Base-by-base conservation (phyloP, 2,113 vertebrate genomes). In the Oncorhynchus mykiss region DNA sequence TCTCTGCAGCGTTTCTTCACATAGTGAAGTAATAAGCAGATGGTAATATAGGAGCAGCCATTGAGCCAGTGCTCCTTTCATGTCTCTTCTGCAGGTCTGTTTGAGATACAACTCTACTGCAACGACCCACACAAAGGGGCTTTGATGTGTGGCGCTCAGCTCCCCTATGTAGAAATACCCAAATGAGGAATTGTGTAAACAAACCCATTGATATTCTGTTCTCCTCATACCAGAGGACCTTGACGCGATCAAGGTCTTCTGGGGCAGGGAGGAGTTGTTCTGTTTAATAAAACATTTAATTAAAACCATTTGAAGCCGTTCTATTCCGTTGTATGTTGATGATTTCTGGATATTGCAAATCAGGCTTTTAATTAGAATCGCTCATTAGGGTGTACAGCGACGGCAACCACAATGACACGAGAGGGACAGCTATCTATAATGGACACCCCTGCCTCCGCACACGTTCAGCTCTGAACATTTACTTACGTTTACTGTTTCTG, bases 281-380 rank as follows among this genome's bases (percentile, higher is more conserved):
- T 87, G 77, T 89, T 88, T 87, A 90, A 90, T 89, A 87, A 89
- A 90, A 84, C 88, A 88, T 90, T 84, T 88, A 71, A 88, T 90
- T 87, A 83, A 83, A 76, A 84, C 67, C 82, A 81, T 90, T 84
- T 85, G 65, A 86, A 76, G 34, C 79, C 62, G 67, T 64, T 76
- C 64, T 82, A 22, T 83, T 81, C 20, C 45, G 39, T 45, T 45
- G 39, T 77, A 78, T 70, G 24, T 87, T 85, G 80, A 87, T 87
- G 85, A 77, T 80, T 79, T 80, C 78, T 82, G 80, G 79, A 84
- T 85, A 29, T 84, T 92, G 89, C 88, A 89, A 92, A 92, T 92
- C 76, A 90, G 86, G 64, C 83, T 87, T 82, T 89, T 93, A 87
- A 93, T 92, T 92, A 90, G 82, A 89, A 90, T 81, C 78, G 84